phyloP scores from a whole-genome alignment of 2,888 invertebrate species.

The Euplagia quadripunctaria region DNA sequence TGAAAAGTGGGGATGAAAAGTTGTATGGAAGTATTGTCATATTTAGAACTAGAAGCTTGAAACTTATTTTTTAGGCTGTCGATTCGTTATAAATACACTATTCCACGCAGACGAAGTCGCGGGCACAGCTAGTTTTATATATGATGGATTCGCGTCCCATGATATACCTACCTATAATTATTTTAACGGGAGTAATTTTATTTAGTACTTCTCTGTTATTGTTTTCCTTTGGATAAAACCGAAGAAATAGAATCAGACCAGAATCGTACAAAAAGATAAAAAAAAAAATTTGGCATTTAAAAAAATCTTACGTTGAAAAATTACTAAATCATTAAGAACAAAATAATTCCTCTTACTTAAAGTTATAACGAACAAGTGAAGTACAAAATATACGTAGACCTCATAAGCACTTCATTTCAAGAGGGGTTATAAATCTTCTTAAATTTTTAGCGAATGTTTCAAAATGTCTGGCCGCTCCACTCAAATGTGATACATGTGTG shows the following conservation, averaged over 20 bases:
- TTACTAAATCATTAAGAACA: too few species aligned
- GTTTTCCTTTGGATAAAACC: background rate
- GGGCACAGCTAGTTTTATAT: too few species aligned
- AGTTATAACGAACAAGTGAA: background rate
- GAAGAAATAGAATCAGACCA: background rate
- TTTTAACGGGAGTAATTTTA: too few species aligned
- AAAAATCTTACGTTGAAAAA: background rate
- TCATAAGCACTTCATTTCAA: constrained; percentile 26
- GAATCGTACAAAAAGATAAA: background rate
- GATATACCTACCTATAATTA: too few species aligned
- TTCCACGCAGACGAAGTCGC: too few species aligned
- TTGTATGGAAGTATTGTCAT: too few species aligned
- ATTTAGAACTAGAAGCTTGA: too few species aligned
- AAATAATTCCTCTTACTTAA: background rate
- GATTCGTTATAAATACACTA: too few species aligned
- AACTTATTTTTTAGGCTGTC: too few species aligned
- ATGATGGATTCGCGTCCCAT: background rate
- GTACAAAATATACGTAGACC: background rate
- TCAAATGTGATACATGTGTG: constrained; percentile 33
- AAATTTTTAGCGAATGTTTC: constrained; percentile 23
- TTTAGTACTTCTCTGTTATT: background rate
- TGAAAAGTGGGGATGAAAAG: too few species aligned
- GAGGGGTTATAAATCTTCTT: constrained; percentile 40
- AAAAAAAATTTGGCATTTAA: background rate
- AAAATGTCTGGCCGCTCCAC: constrained; percentile 17